Evolutionary conservation across 2,113 vertebrate genomes (phyloP), one percentile per base, ranked within the genome.

Genomic region (Excalfactoria chinensis): DNA sequence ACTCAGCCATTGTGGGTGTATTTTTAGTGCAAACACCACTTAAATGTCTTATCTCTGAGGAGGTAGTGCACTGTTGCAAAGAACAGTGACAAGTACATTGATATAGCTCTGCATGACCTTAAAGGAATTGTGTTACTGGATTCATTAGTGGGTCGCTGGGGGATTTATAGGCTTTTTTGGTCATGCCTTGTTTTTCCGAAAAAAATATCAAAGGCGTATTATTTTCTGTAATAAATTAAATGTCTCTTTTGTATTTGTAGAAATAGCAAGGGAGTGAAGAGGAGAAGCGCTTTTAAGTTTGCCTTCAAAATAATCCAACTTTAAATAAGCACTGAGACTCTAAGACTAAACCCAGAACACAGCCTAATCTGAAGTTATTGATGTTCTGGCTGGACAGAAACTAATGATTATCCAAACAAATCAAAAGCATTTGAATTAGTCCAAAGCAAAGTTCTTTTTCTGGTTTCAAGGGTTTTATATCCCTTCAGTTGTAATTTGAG

Each of bases 21-120:
- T 84, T 85, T 94, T 92, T 82, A 87, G 78, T 76, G 56, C 34
- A 81, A 88, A 84, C 55, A 84, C 41, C n/a, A 69, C 64, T 93
- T 82, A 74, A 75, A 37, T 74, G 32, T 56, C 25, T 90, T 13
- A 72, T 87, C 58, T 88, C 81, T 92, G 78, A 46, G 72, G 63
- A 78, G 72, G 37, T 37, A 30, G 9, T 90, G 13, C 13, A 69
- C 25, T 84, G 34, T 80, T 91, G 71, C 34, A 68, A 77, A 71
- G 23, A 84, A 71, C 0, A 1, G 19, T 74, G 58, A 72, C 63
- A 86, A 56, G 43, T 68, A 81, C 41, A 67, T 35, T 68, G 81
- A 56, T 23, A 80, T 71, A 73, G 83, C 25, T 28, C 32, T 48
- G 11, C 37, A 71, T 0, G 0, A 44, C 28, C 62, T 84, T 58